phyloP scores from a whole-genome alignment of 2,113 vertebrate genomes.

The Microtus montanus region DNA sequence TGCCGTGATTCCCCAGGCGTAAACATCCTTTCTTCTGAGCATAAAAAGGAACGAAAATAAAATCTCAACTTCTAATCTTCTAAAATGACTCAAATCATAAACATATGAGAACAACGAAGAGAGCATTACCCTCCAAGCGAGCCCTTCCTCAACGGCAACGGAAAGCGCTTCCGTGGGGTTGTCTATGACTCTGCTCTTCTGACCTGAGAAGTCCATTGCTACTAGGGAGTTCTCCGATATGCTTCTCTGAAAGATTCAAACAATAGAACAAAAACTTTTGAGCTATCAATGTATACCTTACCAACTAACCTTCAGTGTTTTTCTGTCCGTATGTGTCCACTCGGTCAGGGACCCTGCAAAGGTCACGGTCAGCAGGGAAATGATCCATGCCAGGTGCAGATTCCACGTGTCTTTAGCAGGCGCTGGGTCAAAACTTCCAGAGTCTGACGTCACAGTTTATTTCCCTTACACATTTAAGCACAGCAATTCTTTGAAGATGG shows the following conservation, averaged over 20 bases:
- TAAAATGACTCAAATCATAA: conserved; percentile 30
- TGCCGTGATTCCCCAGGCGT: conserved; percentile 92
- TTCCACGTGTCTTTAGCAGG: background rate
- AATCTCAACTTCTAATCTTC: conserved; percentile 40
- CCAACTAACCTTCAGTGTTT: background rate
- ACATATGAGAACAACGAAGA: conserved; percentile 55
- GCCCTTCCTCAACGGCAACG: conserved; percentile 96
- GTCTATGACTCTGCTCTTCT: conserved; percentile 95
- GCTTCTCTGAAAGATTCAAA: conserved; percentile 90
- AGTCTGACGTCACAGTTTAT: background rate
- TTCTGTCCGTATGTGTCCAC: background rate
- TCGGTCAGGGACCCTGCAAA: background rate
- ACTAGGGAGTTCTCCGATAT: conserved; percentile 98
- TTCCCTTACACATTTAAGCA: background rate
- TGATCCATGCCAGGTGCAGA: background rate
- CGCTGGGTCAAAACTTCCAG: background rate
- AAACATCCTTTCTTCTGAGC: conserved; percentile 94
- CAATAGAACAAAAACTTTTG: background rate
- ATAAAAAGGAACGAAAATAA: conserved; percentile 68
- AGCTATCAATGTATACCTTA: conserved; percentile 16
- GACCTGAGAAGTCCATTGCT: conserved; percentile 99
- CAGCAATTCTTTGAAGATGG: too few relatives aligned
- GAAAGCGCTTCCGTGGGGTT: conserved; percentile 97
- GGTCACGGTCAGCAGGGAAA: background rate
- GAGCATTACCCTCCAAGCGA: conserved; percentile 94